A percentile compares a stretch with the other conserved stretches of the same genome.
Conservation (phyloP, 2,888 invertebrate genomes). For the Drosophila sordidula region DNA sequence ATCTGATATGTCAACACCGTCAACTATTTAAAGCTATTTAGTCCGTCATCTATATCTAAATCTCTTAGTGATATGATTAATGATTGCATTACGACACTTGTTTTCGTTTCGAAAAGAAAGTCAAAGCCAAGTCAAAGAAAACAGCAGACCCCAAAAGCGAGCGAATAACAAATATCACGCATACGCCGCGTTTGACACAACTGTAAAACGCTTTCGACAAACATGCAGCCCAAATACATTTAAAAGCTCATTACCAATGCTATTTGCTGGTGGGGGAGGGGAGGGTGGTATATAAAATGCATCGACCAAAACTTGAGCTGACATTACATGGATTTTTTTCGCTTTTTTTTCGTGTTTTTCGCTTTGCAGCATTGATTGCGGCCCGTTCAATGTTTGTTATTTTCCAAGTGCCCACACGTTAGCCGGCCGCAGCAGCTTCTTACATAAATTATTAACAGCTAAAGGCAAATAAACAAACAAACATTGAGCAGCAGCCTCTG, state of each 20-base stretch:
- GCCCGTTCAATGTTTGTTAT: slow-evolving; percentile 71
- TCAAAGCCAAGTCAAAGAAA: slow-evolving; percentile 21
- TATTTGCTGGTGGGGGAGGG: slow-evolving; percentile 58
- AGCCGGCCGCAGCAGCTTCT: slow-evolving; percentile 48
- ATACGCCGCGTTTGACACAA: slow-evolving; percentile 54
- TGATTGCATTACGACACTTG: slow-evolving; percentile 10
- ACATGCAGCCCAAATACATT: slow-evolving; percentile 59
- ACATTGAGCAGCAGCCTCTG: slow-evolving; percentile 49
- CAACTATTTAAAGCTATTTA: no score
- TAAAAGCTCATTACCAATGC: slow-evolving; percentile 80
- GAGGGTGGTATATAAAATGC: not conserved
- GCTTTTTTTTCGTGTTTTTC: slow-evolving; percentile 6
- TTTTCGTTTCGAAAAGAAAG: slow-evolving; percentile 47
- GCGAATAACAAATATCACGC: slow-evolving; percentile 65
- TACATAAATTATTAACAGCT: slow-evolving; percentile 82
- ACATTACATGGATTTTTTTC: slow-evolving; percentile 28
- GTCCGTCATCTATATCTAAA: slow-evolving; percentile 1
- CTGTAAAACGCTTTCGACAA: slow-evolving; percentile 64
- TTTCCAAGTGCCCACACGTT: slow-evolving; percentile 79
- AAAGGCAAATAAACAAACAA: slow-evolving; percentile 79
- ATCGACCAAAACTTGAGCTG: slow-evolving; percentile 12
- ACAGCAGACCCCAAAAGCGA: slow-evolving; percentile 1
- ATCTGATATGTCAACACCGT: no score
- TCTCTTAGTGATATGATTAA: slow-evolving; percentile 1
- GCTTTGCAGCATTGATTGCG: slow-evolving; percentile 6